These are phyloP conservation scores for Drosophila neotestacea DNA, from an alignment of 2,888 invertebrate species.

Conservation along the genomic window DNA sequence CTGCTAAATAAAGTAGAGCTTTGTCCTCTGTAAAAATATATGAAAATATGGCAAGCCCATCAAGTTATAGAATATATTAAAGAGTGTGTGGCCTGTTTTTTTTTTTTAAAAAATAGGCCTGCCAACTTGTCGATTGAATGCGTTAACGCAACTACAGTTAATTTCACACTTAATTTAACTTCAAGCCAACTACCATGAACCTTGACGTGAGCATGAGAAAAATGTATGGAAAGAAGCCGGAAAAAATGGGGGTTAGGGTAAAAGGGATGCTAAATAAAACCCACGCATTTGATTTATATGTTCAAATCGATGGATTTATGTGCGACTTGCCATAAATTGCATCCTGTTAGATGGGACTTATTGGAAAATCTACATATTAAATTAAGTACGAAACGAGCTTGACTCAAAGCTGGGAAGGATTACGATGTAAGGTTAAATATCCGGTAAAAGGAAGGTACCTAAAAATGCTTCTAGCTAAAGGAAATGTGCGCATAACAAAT, in stretches of 20 bases:
- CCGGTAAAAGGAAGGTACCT: slow-evolving; percentile 13
- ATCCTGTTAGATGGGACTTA: slow-evolving; percentile 6
- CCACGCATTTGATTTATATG: slow-evolving; percentile 24
- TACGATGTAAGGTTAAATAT: slow-evolving; percentile 18
- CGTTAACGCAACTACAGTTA: slow-evolving; percentile 19
- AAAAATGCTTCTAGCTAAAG: slow-evolving; percentile 1
- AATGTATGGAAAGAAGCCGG: neutral
- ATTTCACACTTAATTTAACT: slow-evolving; percentile 38
- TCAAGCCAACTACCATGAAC: slow-evolving; percentile 10
- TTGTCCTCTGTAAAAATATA: neutral
- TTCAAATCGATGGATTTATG: slow-evolving; percentile 20
- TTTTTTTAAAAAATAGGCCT: neutral
- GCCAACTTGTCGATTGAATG: slow-evolving; percentile 17
- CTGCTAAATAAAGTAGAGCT: neutral
- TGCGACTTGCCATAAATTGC: slow-evolving; percentile 20
- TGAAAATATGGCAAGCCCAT: neutral
- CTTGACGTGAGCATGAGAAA: slow-evolving; percentile 13
- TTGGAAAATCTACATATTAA: slow-evolving; percentile 8
- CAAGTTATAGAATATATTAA: neutral
- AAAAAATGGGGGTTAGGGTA: neutral
- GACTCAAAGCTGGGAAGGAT: slow-evolving; percentile 3
- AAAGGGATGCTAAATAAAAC: neutral
- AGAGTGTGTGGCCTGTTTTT: neutral
- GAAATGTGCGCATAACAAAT: slow-evolving; percentile 23
- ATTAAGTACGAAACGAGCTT: neutral